phyloP scores from a whole-genome alignment of 2,888 invertebrate genomes.

The Lymantria dispar region DNA sequence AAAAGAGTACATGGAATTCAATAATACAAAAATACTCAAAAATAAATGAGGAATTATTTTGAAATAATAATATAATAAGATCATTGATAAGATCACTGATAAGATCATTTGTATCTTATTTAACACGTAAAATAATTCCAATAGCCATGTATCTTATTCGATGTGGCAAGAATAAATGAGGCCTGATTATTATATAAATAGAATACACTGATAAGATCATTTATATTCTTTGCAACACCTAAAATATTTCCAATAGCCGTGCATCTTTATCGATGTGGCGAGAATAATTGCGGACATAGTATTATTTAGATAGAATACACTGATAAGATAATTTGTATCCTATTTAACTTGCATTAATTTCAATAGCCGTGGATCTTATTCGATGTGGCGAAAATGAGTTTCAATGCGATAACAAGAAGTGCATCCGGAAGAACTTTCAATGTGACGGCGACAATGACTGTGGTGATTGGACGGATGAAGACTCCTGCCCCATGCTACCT shows the following conservation, averaged over 20 bases:
- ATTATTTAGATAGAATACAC: too few species aligned
- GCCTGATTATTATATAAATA: too few species aligned
- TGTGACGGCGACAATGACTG: constrained; percentile 95
- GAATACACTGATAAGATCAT: too few species aligned
- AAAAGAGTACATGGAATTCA: too few species aligned
- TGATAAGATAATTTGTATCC: too few species aligned
- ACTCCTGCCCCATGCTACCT: constrained; percentile 86
- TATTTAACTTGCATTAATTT: neutral
- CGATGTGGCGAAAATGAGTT: constrained; percentile 89
- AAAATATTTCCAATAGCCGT: constrained; percentile 45
- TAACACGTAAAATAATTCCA: neutral
- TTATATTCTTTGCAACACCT: too few species aligned
- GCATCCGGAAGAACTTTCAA: constrained; percentile 88
- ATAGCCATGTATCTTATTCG: constrained; percentile 76
- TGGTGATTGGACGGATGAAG: constrained; percentile 93
- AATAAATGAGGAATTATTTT: too few species aligned
- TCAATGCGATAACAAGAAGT: constrained; percentile 87
- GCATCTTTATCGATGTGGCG: constrained; percentile 84
- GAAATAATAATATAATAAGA: too few species aligned
- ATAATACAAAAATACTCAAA: too few species aligned
- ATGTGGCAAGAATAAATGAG: constrained; percentile 88
- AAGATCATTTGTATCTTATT: too few species aligned
- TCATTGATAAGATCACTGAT: too few species aligned
- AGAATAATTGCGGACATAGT: too few species aligned
- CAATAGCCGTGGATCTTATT: constrained; percentile 70